Base-by-base conservation (phyloP, 2,113 vertebrate genomes). In the Mirza zaza region DNA sequence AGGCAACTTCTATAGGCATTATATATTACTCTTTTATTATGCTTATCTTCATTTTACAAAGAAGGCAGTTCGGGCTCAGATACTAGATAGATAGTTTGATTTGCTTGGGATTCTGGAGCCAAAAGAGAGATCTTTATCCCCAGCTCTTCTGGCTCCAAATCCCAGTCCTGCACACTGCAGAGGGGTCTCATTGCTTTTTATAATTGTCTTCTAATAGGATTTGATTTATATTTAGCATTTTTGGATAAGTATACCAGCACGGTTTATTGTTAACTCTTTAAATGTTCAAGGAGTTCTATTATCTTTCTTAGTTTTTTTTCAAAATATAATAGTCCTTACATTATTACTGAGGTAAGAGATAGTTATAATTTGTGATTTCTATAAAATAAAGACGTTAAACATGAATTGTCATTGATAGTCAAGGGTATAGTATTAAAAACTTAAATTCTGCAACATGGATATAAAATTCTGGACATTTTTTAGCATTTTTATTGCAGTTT, bases 261-360 rank as follows among this genome's bases (percentile, higher is more conserved):
- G 39, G 0, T 61, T 93, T 90, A 55, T 15, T 39, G 11, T 68
- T 81, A 55, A 76, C 70, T 95, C 65, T 96, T 71, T 85, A 81
- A 67, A 34, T 88, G 11, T 91, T 95, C 29, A 76, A 80, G 79
- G 14, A 23, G 1, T 89, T 68, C 3, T 75, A 5, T 75, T 90
- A 59, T 79, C 57, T 61, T 94, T 92, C 34, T 71, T 93, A 63
- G 13, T 76, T 94, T 89, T 96, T 96, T 97, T 80, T 52, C 61
- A 91, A 83, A 77, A 21, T 86, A 55, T 82, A 61, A 21, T 65
- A 21, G 8, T 48, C 8, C 5, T 91, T 80, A 73, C 1, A 11
- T 87, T 93, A 55, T 52, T 82, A 39, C 52, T 88, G 27, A 89
- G 20, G 14, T 91, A 71, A 81, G 79, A 70, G 14, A 73, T 27